These are phyloP conservation scores for Anolis apletophallus DNA, from an alignment of 2,797 vertebrate species.

Conservation along the genomic window DNA sequence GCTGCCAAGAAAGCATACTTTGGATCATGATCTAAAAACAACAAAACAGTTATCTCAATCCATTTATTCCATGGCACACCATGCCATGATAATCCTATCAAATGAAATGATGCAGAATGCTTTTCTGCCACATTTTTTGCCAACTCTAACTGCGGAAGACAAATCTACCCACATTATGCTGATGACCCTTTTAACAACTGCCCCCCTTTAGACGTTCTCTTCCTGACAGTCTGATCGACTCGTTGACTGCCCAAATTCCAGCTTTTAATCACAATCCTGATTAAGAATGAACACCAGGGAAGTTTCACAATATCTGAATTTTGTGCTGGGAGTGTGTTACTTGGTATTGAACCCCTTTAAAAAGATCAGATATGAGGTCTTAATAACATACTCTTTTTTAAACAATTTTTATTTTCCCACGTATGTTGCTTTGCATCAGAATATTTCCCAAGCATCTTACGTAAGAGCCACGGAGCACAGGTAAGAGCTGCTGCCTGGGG, in stretches of 20 bases:
- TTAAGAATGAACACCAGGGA: constrained; percentile 32
- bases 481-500: not conserved
- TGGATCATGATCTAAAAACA: not conserved
- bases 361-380: constrained; percentile 46
- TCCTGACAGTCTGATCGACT: not conserved
- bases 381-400: constrained; percentile 43
- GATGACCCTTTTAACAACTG: constrained; percentile 21
- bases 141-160: constrained; percentile 29
- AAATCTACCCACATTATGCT: constrained; percentile 24
- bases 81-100: not conserved
- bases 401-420: constrained; percentile 21
- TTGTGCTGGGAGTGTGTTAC: constrained; percentile 41
- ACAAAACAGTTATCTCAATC: not conserved
- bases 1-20: not conserved
- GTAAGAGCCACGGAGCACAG: constrained; percentile 44
- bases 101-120: not conserved
- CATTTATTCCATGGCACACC: constrained; percentile 39
- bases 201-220: constrained; percentile 19
- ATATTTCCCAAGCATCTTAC: constrained; percentile 46
- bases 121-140: constrained; percentile 41
- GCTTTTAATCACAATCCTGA: constrained; percentile 45
- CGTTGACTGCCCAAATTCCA: constrained; percentile 6
- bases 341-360: constrained; percentile 58
- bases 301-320: constrained; percentile 49
- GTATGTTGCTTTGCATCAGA: constrained; percentile 35